These are phyloP conservation scores for Adrianichthys oophorus DNA, from an alignment of 2,797 vertebrate species.

Conservation along the genomic window DNA sequence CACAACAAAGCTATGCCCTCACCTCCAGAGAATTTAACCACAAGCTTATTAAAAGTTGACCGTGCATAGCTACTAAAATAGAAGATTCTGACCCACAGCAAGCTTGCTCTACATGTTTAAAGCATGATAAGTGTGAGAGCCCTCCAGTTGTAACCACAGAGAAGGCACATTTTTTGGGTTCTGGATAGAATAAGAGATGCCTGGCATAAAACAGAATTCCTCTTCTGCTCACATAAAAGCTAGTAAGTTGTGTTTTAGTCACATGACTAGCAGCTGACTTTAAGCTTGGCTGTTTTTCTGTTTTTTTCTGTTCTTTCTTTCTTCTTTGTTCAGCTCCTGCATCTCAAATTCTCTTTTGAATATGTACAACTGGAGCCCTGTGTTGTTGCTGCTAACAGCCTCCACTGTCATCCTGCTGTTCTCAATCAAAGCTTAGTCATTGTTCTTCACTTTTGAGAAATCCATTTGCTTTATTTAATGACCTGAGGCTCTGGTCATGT, in stretches of 20 bases:
- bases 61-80: conserved; percentile 5
- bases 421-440: conserved; percentile 46
- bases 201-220: neutral
- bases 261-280: conserved; percentile 32
- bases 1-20: conserved; percentile 68
- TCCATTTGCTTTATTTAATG: conserved; percentile 57
- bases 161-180: neutral
- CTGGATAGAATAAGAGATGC: neutral
- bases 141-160: neutral
- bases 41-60: conserved; percentile 30
- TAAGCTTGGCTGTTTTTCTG: neutral
- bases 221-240: conserved; percentile 10
- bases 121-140: neutral
- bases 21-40: conserved; percentile 32
- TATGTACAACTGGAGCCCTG: conserved; percentile 13
- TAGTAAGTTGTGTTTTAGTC: conserved; percentile 4
- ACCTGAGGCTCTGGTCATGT: conserved; percentile 53
- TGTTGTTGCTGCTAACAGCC: conserved; percentile 16
- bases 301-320: conserved; percentile 5
- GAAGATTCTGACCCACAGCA: conserved; percentile 1
- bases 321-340: neutral
- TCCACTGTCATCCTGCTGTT: conserved; percentile 11
- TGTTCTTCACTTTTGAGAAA: conserved; percentile 48
- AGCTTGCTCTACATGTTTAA: neutral
- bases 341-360: conserved; percentile 3